Evolutionary conservation across 2,888 invertebrate genomes (phyloP).

Genomic region (Melipona bicolor): DNA sequence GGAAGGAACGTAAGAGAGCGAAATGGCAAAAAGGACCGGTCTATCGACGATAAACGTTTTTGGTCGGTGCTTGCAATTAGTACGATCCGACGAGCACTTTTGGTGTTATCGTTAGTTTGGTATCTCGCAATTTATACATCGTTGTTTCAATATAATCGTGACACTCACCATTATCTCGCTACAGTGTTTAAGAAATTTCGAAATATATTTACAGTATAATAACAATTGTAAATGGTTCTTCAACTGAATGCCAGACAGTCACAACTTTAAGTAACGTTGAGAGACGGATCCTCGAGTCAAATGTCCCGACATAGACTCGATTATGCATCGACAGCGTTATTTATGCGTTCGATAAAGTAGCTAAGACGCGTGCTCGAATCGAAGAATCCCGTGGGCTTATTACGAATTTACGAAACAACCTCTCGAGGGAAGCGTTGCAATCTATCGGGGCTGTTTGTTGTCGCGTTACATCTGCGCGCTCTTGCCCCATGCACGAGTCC

Average conservation of each 20-base stretch:
- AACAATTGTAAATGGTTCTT: too few relatives aligned
- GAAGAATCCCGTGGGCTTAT: slow-evolving; percentile 67
- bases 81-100: too few relatives aligned
- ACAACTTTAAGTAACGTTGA: background rate
- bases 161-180: too few relatives aligned
- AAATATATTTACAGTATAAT: too few relatives aligned
- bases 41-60: background rate
- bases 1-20: background rate
- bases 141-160: too few relatives aligned
- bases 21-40: background rate
- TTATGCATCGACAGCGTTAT: slow-evolving; percentile 47
- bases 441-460: slow-evolving; percentile 81
- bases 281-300: background rate
- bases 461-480: slow-evolving; percentile 82
- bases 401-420: slow-evolving; percentile 73
- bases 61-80: background rate
- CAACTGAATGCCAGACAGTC: too few relatives aligned
- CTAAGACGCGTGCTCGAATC: slow-evolving; percentile 47
- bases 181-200: too few relatives aligned
- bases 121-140: too few relatives aligned
- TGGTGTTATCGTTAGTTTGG: too few relatives aligned
- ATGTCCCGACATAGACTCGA: slow-evolving; percentile 26
- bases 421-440: slow-evolving; percentile 73
- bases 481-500: slow-evolving; percentile 74
- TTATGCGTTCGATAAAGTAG: slow-evolving; percentile 41